Evolutionary conservation across 2,113 vertebrate genomes (phyloP).

Genomic region (Gasterosteus nipponicus): DNA sequence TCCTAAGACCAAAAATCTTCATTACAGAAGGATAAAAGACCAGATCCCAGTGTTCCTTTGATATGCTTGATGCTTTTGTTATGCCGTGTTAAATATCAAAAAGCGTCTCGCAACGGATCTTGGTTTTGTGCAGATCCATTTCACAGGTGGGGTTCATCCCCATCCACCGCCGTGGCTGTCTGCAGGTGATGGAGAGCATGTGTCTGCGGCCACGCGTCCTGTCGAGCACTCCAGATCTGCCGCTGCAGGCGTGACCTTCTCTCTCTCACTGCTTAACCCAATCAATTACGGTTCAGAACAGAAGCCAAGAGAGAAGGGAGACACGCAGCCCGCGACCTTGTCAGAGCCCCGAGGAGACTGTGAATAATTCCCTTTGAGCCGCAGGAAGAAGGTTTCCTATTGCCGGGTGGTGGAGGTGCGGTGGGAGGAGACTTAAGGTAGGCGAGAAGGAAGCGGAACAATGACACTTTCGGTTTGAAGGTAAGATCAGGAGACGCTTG

Average conservation of each 20-base stretch:
- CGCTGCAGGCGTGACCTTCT: conserved; percentile 77
- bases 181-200: conserved; percentile 72
- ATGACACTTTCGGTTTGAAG: conserved; percentile 16
- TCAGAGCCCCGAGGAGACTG: conserved; percentile 79
- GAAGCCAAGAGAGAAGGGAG: conserved; percentile 73
- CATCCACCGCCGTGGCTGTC: conserved; percentile 41
- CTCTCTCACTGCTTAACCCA: conserved; percentile 81
- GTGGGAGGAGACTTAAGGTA: conserved; percentile 36
- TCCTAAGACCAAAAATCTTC: conserved; percentile 8
- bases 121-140: conserved; percentile 41
- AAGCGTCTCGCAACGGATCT: conserved; percentile 15
- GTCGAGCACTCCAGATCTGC: conserved; percentile 62
- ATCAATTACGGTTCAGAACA: conserved; percentile 85
- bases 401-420: conserved; percentile 18
- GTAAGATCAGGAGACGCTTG: conserved; percentile 13
- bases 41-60: not conserved
- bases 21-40: conserved; percentile 2
- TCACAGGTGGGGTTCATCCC: conserved; percentile 43
- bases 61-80: conserved; percentile 1
- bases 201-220: conserved; percentile 58
- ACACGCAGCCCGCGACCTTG: conserved; percentile 75
- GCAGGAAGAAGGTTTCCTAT: conserved; percentile 70
- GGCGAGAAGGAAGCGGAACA: conserved; percentile 22
- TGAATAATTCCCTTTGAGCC: conserved; percentile 83
- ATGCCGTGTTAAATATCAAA: not conserved